A percentile compares a stretch with the other conserved stretches of the same genome.
Evolutionary conservation across 2,797 vertebrate genomes (phyloP).

Genomic region (Oceanodroma leucorhoa): DNA sequence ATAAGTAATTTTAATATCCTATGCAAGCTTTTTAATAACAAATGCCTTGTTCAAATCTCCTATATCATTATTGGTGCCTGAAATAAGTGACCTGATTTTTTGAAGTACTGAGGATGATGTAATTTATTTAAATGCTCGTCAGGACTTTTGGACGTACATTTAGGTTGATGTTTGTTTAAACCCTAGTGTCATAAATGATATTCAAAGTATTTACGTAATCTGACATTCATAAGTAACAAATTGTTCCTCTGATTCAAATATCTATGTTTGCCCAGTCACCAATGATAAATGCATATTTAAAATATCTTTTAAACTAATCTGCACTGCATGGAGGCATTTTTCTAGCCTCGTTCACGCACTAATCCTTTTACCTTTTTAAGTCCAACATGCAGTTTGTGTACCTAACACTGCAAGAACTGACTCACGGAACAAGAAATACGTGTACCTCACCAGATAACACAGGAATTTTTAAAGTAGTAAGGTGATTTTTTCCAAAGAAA

Average conservation of each 20-base stretch:
- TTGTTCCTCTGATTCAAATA: neutral
- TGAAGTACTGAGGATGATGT: neutral
- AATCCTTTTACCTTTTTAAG: neutral
- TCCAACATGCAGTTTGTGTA: neutral
- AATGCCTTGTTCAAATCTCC: neutral
- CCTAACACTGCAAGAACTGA: neutral
- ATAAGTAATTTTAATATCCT: neutral
- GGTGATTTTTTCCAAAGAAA: neutral
- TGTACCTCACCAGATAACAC: neutral
- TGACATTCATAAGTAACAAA: neutral
- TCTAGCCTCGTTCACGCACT: neutral
- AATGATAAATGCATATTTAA: neutral
- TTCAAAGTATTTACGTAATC: constrained; percentile 1
- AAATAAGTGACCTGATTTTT: constrained; percentile 10
- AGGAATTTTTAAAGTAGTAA: neutral
- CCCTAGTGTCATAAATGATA: neutral
- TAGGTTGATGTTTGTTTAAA: neutral
- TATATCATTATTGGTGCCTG: neutral
- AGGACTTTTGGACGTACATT: neutral
- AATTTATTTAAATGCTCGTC: neutral
- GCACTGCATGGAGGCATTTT: neutral
- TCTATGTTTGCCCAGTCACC: neutral
- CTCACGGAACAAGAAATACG: neutral
- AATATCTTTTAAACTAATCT: neutral
- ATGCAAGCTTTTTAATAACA: neutral